Conservation (phyloP, 2,797 vertebrate species). For the Xyrichtys novacula region DNA sequence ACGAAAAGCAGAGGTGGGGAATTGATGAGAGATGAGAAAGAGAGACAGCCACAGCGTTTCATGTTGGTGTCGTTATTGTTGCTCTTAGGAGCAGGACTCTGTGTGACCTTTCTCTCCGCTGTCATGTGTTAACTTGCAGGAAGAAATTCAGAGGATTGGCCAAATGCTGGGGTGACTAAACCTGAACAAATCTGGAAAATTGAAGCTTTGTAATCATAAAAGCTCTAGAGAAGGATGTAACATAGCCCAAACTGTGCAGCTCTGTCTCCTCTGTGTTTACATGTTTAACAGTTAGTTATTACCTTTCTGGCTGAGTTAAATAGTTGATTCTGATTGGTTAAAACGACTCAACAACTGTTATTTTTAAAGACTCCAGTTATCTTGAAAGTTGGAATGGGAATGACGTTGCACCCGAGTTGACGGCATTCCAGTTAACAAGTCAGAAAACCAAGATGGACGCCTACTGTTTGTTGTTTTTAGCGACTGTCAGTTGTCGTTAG, state of each 20-base stretch:
- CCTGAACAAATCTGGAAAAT: not conserved
- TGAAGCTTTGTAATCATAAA: not conserved
- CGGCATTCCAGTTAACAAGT: too few relatives aligned
- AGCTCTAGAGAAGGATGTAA: not conserved
- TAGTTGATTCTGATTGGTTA: too few relatives aligned
- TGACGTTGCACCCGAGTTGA: too few relatives aligned
- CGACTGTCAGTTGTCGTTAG: too few relatives aligned
- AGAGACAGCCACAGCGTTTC: not conserved
- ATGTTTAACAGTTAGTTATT: too few relatives aligned
- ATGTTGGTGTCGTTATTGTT: not conserved
- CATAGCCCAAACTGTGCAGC: not conserved
- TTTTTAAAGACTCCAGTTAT: too few relatives aligned
- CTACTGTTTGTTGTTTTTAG: too few relatives aligned
- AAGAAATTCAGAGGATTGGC: not conserved
- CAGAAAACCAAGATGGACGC: too few relatives aligned
- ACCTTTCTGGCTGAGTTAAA: too few relatives aligned
- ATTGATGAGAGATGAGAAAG: slow-evolving; percentile 3
- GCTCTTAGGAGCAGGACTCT: not conserved
- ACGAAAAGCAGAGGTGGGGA: slow-evolving; percentile 27
- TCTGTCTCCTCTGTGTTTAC: too few relatives aligned
- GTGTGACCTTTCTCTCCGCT: not conserved
- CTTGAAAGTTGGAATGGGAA: too few relatives aligned
- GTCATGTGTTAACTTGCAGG: not conserved
- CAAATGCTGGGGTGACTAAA: not conserved
- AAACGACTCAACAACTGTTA: too few relatives aligned